Percentiles rank a stretch among this genome's conserved stretches.
phyloP scores from a whole-genome alignment of 2,113 vertebrate species.

The cat (Felis catus) region F.catus_Fca126_mat1.0 CM031411.1:9390501-9391000 shows the following conservation, averaged over 20 bases:
- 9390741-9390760: not conserved
- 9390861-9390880: not conserved
- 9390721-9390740: not conserved
- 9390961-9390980: not conserved
- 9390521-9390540: not conserved
- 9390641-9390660: not conserved
- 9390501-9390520: not conserved
- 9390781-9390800: not conserved
- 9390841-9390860: not conserved
- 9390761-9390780: not conserved
- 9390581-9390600: not conserved
- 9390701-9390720: not conserved
- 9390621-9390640: slow-evolving; percentile 7
- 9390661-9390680: not conserved
- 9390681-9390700: not conserved
- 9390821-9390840: not conserved
- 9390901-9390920: not conserved
- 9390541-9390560: not conserved
- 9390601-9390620: not conserved
- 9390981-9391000: not conserved
- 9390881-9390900: not conserved
- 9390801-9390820: not conserved
- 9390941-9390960: slow-evolving; percentile 17
- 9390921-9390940: not conserved
- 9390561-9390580: not conserved